Percentiles rank a stretch among this genome's conserved stretches.
Conservation (phyloP, 1,140 invertebrate genomes). For the Aphidius gifuensis region DNA sequence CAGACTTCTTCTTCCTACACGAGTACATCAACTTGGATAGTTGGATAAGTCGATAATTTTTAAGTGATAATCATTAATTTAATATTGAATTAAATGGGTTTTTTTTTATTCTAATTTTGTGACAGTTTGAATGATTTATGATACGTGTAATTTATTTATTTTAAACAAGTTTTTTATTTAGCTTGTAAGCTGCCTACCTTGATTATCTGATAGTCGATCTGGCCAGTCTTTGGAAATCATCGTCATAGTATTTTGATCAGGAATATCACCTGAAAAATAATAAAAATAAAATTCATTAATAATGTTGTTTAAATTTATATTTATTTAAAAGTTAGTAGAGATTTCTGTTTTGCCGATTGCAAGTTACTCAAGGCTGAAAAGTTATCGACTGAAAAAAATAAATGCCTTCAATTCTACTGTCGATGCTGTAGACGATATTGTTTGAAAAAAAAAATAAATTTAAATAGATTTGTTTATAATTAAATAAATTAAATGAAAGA, state of each 20-base stretch:
- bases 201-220: slow-evolving; percentile 5
- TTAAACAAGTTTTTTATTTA: too few relatives aligned
- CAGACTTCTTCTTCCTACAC: slow-evolving; percentile 18
- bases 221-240: not conserved
- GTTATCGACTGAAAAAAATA: not conserved
- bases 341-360: slow-evolving; percentile 17
- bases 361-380: not conserved
- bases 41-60: slow-evolving; percentile 17
- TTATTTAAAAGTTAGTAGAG: not conserved
- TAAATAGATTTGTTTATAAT: too few relatives aligned
- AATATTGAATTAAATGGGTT: too few relatives aligned
- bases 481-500: too few relatives aligned
- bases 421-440: not conserved
- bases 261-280: not conserved
- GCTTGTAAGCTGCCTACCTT: too few relatives aligned
- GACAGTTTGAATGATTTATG: too few relatives aligned
- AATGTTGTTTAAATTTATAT: not conserved
- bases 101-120: too few relatives aligned
- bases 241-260: not conserved
- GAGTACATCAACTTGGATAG: not conserved
- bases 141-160: too few relatives aligned
- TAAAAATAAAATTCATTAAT: too few relatives aligned
- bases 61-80: too few relatives aligned
- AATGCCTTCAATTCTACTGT: not conserved
- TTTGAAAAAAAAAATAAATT: too few relatives aligned